Base-by-base conservation (phyloP, 2,888 invertebrate species). In the Drosophila longiperda region DNA sequence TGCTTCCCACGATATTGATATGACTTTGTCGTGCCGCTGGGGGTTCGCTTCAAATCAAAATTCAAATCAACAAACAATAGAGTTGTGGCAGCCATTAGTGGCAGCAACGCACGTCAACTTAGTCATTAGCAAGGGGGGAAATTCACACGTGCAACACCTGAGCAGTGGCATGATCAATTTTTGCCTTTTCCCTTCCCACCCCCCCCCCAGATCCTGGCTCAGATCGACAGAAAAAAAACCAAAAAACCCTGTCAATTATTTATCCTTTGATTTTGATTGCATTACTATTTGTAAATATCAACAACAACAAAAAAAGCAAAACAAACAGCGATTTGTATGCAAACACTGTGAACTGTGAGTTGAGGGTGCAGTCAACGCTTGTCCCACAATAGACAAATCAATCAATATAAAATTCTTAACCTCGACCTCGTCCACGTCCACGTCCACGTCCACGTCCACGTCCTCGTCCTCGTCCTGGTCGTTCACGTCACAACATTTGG, bases 1-100 rank as follows among this genome's bases (percentile, higher is more conserved):
- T 81, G 83, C 83, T 86, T 86, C 86, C 86, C 86, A 86, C 86
- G 86, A 83, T 86, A 86, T 86, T 70, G 90, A 90, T 88, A 88
- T 72, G 83, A 70, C 29, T 73, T 61, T 58, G 72, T 79, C 68
- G 61, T 77, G 73, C 64, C 77, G 62, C 53, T 52, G 54, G 63
- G 63, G 63, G 53, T 55, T 71, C 57, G 66, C 59, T 49, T 49
- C 33, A 64, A 68, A 73, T 77, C 74, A 78, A 52, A 80, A 78
- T 66, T 73, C 54, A 74, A 80, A 73, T 76, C 76, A 73, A 77
- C 80, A 69, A 77, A 78, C 81, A 81, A 73, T 70, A 73, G 67
- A 78, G 74, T 82, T 78, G 70, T 74, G 60, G 78, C 59, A 63
- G 49, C 82, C 82, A 80, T 80, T 80, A 80, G 78, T 20, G 61